Percentiles rank a stretch among this genome's conserved stretches.
phyloP scores from a whole-genome alignment of 2,888 invertebrate species.

The Trissolcus brochymenae region DNA sequence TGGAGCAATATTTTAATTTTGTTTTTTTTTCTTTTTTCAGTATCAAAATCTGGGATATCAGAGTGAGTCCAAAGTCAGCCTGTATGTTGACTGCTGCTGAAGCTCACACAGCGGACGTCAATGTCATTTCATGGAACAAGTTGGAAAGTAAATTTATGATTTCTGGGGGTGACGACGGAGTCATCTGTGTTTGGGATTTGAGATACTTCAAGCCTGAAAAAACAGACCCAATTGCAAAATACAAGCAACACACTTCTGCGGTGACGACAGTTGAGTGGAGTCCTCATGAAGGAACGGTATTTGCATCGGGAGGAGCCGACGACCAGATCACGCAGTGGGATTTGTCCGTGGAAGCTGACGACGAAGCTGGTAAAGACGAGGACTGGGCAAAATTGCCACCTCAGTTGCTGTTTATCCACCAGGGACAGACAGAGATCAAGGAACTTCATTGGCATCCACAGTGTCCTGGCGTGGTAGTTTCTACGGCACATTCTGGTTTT shows the following conservation, averaged over 20 bases:
- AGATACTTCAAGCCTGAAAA: conserved; percentile 85
- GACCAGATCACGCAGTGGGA: conserved; percentile 99
- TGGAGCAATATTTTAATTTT: not conserved
- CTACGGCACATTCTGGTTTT: conserved; percentile 96
- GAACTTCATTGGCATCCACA: conserved; percentile 99
- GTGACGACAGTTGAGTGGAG: conserved; percentile 99
- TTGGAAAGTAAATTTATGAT: conserved; percentile 82
- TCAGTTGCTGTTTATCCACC: conserved; percentile 97
- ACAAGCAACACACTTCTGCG: conserved; percentile 96
- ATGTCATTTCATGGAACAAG: conserved; percentile 98
- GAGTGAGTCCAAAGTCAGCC: conserved; percentile 90
- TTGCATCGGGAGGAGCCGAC: conserved; percentile 95
- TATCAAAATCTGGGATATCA: conserved; percentile 96
- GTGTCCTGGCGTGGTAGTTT: conserved; percentile 93
- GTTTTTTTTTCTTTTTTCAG: conserved; percentile 73
- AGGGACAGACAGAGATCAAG: conserved; percentile 98
- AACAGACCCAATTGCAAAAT: conserved; percentile 88
- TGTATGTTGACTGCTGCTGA: conserved; percentile 92
- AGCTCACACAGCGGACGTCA: conserved; percentile 94
- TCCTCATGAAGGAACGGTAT: conserved; percentile 92
- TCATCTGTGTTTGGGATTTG: conserved; percentile 96
- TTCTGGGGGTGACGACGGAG: conserved; percentile 96
- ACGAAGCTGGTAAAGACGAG: conserved; percentile 77
- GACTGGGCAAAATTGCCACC: conserved; percentile 85
- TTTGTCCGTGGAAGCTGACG: conserved; percentile 91